Evolutionary conservation across 2,113 vertebrate genomes (phyloP).

Genomic region (Phoenicopterus ruber): DNA sequence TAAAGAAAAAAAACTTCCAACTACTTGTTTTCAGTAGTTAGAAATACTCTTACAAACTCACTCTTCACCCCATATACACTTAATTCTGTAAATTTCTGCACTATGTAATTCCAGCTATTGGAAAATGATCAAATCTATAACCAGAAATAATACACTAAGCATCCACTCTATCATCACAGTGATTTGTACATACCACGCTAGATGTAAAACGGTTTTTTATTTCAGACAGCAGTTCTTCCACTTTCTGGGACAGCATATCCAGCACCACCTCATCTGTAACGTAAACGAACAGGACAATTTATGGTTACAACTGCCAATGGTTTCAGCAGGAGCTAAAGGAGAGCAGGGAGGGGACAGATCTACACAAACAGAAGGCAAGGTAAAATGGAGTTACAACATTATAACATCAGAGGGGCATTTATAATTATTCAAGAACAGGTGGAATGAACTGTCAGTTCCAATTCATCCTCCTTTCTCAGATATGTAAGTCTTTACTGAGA

Average conservation of each 20-base stretch:
- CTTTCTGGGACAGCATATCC: conserved; percentile 45
- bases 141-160: background rate
- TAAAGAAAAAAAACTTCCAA: background rate
- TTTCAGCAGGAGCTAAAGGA: background rate
- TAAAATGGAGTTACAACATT: background rate
- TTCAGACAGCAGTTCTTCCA: conserved; percentile 48
- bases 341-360: background rate
- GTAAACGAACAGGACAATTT: background rate
- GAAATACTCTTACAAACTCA: background rate
- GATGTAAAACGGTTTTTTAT: conserved; percentile 66
- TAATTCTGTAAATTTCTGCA: background rate
- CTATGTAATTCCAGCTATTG: background rate
- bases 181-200: conserved; percentile 51
- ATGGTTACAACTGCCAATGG: background rate
- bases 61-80: background rate
- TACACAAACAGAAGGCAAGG: background rate
- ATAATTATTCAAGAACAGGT: background rate
- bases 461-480: background rate
- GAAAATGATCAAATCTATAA: background rate
- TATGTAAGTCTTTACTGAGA: background rate
- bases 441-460: background rate
- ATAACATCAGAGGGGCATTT: background rate
- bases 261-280: conserved; percentile 56
- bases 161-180: background rate
- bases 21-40: background rate